phyloP scores from a whole-genome alignment of 2,113 vertebrate species.

The Dasypus novemcinctus region DNA sequence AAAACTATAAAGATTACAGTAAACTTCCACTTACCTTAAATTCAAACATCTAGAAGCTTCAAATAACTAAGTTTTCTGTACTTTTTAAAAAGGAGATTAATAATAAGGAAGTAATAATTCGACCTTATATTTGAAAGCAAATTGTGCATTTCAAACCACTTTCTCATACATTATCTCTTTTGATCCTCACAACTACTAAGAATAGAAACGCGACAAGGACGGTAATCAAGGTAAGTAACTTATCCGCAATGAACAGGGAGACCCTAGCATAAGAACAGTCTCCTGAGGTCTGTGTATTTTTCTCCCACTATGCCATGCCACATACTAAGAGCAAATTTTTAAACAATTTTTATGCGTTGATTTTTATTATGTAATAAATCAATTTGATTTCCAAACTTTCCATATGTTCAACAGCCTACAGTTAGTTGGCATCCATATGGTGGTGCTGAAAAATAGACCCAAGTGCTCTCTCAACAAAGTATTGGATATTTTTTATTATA shows the following conservation, averaged over 20 bases:
- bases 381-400: not conserved
- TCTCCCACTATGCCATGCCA: not conserved
- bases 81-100: conserved; percentile 14
- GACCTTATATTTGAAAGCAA: not conserved
- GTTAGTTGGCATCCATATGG: not conserved
- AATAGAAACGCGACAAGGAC: not conserved
- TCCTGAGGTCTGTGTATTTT: not conserved
- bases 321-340: not conserved
- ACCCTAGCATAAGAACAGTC: not conserved
- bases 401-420: not conserved
- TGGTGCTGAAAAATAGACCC: not conserved
- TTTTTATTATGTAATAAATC: not conserved
- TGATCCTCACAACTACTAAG: not conserved
- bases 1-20: not conserved
- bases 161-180: not conserved
- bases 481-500: not conserved
- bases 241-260: not conserved
- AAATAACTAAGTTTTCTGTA: not conserved
- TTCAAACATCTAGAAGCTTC: not conserved
- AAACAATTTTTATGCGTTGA: not conserved
- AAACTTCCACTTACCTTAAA: not conserved
- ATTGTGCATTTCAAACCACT: not conserved
- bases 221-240: not conserved
- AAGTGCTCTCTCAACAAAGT: not conserved
- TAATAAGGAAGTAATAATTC: conserved; percentile 34